These are phyloP conservation scores for Diadumene lineata DNA, from an alignment of 92 coral and sea anemone genomes.

Conservation along the genomic window DNA sequence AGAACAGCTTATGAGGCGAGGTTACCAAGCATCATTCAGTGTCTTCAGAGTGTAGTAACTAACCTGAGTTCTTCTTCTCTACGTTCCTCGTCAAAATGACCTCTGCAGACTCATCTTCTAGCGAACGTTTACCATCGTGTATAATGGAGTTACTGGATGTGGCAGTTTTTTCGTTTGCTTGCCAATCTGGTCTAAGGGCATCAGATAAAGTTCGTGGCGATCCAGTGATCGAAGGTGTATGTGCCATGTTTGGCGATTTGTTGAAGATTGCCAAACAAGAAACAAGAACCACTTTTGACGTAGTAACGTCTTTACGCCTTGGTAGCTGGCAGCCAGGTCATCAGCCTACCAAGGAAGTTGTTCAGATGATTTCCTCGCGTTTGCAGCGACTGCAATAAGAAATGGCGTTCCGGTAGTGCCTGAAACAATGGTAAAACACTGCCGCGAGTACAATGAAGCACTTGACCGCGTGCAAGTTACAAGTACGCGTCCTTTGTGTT, in stretches of 20 bases:
- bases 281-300: constrained; percentile 1
- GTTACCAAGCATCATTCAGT: not conserved
- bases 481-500: not conserved
- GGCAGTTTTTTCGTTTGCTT: constrained; percentile 15
- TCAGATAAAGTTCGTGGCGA: constrained; percentile 17
- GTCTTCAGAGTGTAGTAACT: not conserved
- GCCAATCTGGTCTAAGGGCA: constrained; percentile 12
- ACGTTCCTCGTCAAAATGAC: not conserved
- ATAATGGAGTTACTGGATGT: constrained; percentile 12
- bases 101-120: not conserved
- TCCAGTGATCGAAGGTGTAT: constrained; percentile 32
- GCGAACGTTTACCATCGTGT: not conserved
- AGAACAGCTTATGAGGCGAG: not conserved
- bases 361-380: not conserved
- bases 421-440: not conserved
- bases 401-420: not conserved
- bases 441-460: not conserved
- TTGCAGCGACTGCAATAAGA: not conserved
- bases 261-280: constrained; percentile 8
- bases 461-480: not conserved
- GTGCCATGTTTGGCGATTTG: constrained; percentile 28
- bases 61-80: not conserved
- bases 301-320: not conserved
- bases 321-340: constrained; percentile 1
- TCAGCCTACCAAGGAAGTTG: not conserved